Evolutionary conservation across 2,888 invertebrate genomes (phyloP).

Genomic region (Ennomos erosarius): DNA sequence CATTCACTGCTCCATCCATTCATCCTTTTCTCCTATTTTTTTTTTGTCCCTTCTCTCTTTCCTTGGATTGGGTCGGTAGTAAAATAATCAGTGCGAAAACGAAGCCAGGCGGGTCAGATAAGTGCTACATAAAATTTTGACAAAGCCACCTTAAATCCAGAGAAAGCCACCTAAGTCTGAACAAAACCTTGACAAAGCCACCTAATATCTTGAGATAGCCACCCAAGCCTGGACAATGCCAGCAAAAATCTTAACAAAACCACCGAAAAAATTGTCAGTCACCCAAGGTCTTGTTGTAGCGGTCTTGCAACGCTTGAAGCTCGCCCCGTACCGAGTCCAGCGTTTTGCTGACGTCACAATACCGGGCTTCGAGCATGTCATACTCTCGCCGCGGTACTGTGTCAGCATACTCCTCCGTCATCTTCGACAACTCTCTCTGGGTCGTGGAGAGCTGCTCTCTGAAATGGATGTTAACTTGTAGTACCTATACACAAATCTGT

Average conservation of each 20-base stretch:
- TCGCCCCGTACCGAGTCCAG: slow-evolving; percentile 51
- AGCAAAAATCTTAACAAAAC: background rate
- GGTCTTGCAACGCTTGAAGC: slow-evolving; percentile 54
- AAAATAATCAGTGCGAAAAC: too few species aligned
- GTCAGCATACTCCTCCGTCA: slow-evolving; percentile 74
- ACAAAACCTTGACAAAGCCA: background rate
- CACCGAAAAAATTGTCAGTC: slow-evolving; percentile 8
- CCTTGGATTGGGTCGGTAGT: too few species aligned
- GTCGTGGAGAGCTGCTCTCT: slow-evolving; percentile 74
- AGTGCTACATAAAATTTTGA: background rate
- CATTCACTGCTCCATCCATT: too few species aligned
- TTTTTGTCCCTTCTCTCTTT: too few species aligned
- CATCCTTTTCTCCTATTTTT: too few species aligned
- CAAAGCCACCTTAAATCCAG: too few species aligned
- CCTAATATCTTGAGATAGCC: too few species aligned
- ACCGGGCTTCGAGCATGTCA: slow-evolving; percentile 64
- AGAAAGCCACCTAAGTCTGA: too few species aligned
- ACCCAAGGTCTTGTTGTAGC: slow-evolving; percentile 60
- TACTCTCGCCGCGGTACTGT: slow-evolving; percentile 74
- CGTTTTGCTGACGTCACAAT: slow-evolving; percentile 51
- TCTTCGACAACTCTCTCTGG: slow-evolving; percentile 66
- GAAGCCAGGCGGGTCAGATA: too few species aligned
- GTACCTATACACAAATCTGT: too few species aligned
- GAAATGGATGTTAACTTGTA: slow-evolving; percentile 1
- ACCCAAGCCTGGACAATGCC: too few species aligned